phyloP scores from a whole-genome alignment of 2,888 invertebrate species.

The Sphaeridia pumilis region DNA sequence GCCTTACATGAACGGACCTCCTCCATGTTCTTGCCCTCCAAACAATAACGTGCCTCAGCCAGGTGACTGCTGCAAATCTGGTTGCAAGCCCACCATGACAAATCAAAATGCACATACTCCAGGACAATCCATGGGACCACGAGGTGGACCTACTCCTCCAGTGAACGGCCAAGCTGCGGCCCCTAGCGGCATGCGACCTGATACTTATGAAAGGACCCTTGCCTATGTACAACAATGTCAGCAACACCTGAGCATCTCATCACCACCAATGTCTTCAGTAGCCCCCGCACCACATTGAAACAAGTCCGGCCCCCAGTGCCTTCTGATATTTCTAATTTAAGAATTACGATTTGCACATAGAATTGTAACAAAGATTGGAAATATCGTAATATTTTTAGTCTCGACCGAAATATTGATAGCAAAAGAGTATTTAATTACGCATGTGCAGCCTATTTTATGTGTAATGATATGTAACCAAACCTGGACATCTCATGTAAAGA shows the following conservation, averaged over 20 bases:
- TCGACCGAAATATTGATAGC: no score
- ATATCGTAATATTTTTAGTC: no score
- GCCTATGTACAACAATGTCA: slow-evolving; percentile 81
- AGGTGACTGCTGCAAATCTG: slow-evolving; percentile 12
- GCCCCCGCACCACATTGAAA: slow-evolving; percentile 1
- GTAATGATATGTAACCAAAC: no score
- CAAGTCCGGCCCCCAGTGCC: not conserved
- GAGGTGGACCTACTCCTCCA: slow-evolving; percentile 1
- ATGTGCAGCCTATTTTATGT: no score
- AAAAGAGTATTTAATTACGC: no score
- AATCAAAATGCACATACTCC: slow-evolving; percentile 9
- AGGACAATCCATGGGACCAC: slow-evolving; percentile 7
- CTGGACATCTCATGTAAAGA: no score
- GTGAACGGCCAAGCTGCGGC: not conserved
- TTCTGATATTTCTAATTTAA: not conserved
- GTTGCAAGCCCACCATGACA: slow-evolving; percentile 4
- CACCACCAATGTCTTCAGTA: slow-evolving; percentile 8
- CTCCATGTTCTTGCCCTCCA: not conserved
- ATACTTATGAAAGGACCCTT: slow-evolving; percentile 74
- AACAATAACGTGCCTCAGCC: not conserved
- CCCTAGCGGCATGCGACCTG: slow-evolving; percentile 57
- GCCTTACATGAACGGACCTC: not conserved
- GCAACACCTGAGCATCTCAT: slow-evolving; percentile 6
- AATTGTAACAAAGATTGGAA: slow-evolving; percentile 2
- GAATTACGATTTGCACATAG: not conserved